These are phyloP conservation scores for Oxyscelio sp. DNA, from an alignment of 2,888 invertebrate genomes.

Conservation along the genomic window DNA sequence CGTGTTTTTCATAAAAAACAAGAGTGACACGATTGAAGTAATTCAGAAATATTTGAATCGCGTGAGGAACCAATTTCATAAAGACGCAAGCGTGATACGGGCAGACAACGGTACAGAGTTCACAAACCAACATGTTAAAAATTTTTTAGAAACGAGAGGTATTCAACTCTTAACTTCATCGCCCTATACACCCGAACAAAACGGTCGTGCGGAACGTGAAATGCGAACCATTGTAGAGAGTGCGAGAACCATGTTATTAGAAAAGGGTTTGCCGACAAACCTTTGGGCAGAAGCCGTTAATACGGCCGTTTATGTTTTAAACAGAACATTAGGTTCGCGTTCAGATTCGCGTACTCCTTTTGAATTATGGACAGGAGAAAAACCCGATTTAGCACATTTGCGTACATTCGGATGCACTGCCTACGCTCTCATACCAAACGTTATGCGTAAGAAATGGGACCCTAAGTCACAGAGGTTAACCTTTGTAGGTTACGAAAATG, in stretches of 20 bases:
- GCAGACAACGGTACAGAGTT: slow-evolving; percentile 42
- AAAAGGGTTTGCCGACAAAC: background rate
- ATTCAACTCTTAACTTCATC: background rate
- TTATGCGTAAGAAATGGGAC: slow-evolving; percentile 57
- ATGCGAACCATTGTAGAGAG: slow-evolving; percentile 59
- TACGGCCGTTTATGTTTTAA: no score
- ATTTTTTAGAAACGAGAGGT: background rate
- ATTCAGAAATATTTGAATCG: slow-evolving; percentile 1
- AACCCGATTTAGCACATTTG: slow-evolving; percentile 19
- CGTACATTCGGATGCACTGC: slow-evolving; percentile 56
- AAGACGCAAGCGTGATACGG: slow-evolving; percentile 50
- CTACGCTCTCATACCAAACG: slow-evolving; percentile 28
- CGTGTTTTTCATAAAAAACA: slow-evolving; percentile 17
- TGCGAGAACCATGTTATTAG: slow-evolving; percentile 36
- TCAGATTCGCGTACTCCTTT: slow-evolving; percentile 7
- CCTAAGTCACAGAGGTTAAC: slow-evolving; percentile 31
- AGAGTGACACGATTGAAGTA: slow-evolving; percentile 22
- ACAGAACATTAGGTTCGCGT: slow-evolving; percentile 16
- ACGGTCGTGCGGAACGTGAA: no score
- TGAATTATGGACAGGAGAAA: slow-evolving; percentile 1
- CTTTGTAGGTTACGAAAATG: slow-evolving; percentile 56
- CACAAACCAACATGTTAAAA: background rate
- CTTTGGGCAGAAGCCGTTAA: slow-evolving; percentile 22
- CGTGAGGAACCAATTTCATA: slow-evolving; percentile 45
- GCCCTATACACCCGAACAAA: slow-evolving; percentile 68